Base-by-base conservation (phyloP, 2,888 invertebrate genomes). In the Nyleta sp. region DNA sequence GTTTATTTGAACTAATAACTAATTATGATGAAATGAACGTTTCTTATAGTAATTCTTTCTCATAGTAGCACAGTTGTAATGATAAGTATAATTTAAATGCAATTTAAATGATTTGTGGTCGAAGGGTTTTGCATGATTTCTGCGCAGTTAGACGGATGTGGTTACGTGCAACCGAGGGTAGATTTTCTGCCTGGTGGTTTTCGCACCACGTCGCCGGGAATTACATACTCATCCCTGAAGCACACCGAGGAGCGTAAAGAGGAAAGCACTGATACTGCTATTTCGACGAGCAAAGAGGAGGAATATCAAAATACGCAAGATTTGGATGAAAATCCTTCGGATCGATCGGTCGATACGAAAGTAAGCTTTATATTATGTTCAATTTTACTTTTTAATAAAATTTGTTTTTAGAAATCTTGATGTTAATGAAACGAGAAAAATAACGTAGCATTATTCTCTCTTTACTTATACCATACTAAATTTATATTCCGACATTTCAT, bases 121-220 rank as follows among this genome's bases (percentile, higher is more conserved):
- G 55, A 64, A 72, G 55, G 64, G 35, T 57, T 48, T 73, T 59
- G 57, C 60, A 75, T 67, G 55, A 75, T 84, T 85, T 85, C 67
- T 83, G 83, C 80, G 81, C 81, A 88, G 87, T 76, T 87, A 82
- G 90, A 90, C 59, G 86, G 85, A 70, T 86, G 87, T 74, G 89
- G 89, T 18, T 90, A 90, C 79, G 87, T 89, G 86, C 89, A 89
- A 76, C 90, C 90, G 0, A 85, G 85, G 44, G 72, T 86, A 28
- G 85, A 86, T 48, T 85, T 86, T 78, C 84, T 84, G n/a, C 83
- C 87, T 11, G 81, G 85, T n/a, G 84, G 83, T 17, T 86, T 87
- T 64, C 85, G 85, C 2, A 44, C 59, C 3, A 84, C 84, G 22
- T 83, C 85, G 2, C 84, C 86, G 1, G 84, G 85, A 4, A 82